Evolutionary conservation across 2,888 invertebrate genomes (phyloP).

Genomic region (Incurvaria masculella): DNA sequence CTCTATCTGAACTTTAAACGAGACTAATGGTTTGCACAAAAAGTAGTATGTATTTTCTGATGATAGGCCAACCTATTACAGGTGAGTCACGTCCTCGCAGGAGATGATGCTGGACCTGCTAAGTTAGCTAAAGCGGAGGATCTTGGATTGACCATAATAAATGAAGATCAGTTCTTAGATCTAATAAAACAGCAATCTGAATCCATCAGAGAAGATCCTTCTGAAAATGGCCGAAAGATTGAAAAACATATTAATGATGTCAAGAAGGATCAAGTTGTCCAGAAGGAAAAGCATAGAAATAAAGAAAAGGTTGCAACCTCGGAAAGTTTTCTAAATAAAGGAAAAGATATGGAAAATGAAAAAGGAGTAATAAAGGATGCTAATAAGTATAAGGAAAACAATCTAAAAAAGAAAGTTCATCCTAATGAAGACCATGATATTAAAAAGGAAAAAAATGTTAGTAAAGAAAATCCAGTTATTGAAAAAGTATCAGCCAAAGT

Average conservation of each 20-base stretch:
- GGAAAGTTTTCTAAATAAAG: slow-evolving; percentile 7
- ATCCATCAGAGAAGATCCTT: background rate
- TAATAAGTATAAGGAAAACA: slow-evolving; percentile 12
- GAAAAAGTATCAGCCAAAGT: slow-evolving; percentile 21
- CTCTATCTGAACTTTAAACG: too few relatives aligned
- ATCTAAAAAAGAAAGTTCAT: slow-evolving; percentile 7
- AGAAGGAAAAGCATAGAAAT: background rate
- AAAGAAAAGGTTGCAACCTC: slow-evolving; percentile 1
- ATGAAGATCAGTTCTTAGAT: slow-evolving; percentile 80
- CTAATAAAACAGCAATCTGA: slow-evolving; percentile 63
- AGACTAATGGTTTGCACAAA: too few relatives aligned
- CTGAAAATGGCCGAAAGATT: background rate
- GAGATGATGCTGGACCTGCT: slow-evolving; percentile 81
- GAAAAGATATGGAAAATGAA: slow-evolving; percentile 8
- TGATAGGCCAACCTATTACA: too few relatives aligned
- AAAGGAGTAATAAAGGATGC: slow-evolving; percentile 4
- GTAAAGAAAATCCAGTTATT: slow-evolving; percentile 18
- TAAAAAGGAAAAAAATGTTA: slow-evolving; percentile 17
- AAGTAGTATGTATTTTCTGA: too few relatives aligned
- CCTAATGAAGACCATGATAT: slow-evolving; percentile 6
- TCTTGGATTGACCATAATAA: slow-evolving; percentile 67
- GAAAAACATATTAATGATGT: background rate
- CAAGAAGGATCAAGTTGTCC: slow-evolving; percentile 2
- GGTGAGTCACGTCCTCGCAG: slow-evolving; percentile 77
- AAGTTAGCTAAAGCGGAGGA: slow-evolving; percentile 76